Evolutionary conservation across 2,888 invertebrate species (phyloP).

Genomic region (Tenthredo notha): DNA sequence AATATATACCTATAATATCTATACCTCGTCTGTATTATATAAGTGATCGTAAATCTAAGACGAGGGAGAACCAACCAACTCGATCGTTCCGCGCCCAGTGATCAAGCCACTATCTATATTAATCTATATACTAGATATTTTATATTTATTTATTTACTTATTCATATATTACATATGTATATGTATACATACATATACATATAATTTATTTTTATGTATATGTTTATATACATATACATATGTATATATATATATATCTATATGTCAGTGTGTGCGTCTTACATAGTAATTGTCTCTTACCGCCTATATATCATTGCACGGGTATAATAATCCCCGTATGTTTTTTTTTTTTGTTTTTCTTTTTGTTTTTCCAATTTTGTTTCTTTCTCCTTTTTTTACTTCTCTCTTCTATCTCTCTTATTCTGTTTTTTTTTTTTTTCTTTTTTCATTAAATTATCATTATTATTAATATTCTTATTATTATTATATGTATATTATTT

Average conservation of each 20-base stretch:
- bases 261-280: conserved; percentile 66
- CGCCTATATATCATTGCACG: conserved; percentile 54
- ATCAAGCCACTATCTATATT: not conserved
- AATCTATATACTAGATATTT: conserved; percentile 10
- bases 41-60: conserved; percentile 13
- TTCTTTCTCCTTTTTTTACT: not conserved
- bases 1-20: not conserved
- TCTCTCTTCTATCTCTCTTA: not conserved
- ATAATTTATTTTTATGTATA: conserved; percentile 50
- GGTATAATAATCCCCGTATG: conserved; percentile 12
- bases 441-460: conserved; percentile 11
- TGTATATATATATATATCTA: conserved; percentile 55
- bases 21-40: not conserved
- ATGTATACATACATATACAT: conserved; percentile 60
- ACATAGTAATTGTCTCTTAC: conserved; percentile 70
- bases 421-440: not conserved
- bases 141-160: conserved; percentile 21
- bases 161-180: conserved; percentile 53
- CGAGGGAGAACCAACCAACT: conserved; percentile 2
- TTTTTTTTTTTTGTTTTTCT: conserved; percentile 58
- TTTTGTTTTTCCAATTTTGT: conserved; percentile 30
- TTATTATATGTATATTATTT: conserved; percentile 13
- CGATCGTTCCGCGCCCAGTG: conserved; percentile 22
- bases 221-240: conserved; percentile 4
- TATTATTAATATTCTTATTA: conserved; percentile 34